Conservation (phyloP, 2,113 vertebrate species). For the Rhinogobius similis region DNA sequence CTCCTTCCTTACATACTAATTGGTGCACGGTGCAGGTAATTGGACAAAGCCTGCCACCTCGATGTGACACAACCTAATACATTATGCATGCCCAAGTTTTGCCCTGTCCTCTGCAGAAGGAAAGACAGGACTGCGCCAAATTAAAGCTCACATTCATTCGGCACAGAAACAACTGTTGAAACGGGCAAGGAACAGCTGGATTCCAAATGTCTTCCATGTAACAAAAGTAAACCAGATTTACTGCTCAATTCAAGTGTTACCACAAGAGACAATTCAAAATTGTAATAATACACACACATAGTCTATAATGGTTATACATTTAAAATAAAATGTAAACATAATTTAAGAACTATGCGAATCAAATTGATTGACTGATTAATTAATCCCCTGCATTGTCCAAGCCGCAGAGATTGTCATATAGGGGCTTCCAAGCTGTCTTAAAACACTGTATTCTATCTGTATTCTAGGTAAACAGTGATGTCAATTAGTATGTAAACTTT, state of each 20-base stretch:
- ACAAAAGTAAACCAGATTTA: conserved; percentile 23
- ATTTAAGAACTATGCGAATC: conserved; percentile 57
- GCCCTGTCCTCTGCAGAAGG: conserved; percentile 35
- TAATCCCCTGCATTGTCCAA: no score
- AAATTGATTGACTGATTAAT: conserved; percentile 68
- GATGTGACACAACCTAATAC: conserved; percentile 54
- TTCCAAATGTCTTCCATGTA: background rate
- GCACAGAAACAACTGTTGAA: conserved; percentile 3
- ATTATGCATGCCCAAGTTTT: conserved; percentile 61
- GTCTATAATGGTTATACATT: conserved; percentile 51
- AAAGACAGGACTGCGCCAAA: conserved; percentile 20
- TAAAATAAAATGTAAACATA: conserved; percentile 56
- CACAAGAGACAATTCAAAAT: conserved; percentile 37
- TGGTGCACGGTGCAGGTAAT: conserved; percentile 69
- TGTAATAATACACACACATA: conserved; percentile 28
- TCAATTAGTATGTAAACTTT: background rate
- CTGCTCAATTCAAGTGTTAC: conserved; percentile 34
- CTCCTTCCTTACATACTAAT: conserved; percentile 72
- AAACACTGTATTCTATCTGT: no score
- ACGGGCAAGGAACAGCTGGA: conserved; percentile 3
- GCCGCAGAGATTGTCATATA: no score
- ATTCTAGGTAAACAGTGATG: background rate
- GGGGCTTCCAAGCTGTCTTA: conserved; percentile 21
- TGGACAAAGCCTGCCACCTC: conserved; percentile 63
- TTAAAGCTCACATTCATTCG: conserved; percentile 20